Base-by-base conservation (phyloP, 2,113 vertebrate species). In the Sapajus apella region DNA sequence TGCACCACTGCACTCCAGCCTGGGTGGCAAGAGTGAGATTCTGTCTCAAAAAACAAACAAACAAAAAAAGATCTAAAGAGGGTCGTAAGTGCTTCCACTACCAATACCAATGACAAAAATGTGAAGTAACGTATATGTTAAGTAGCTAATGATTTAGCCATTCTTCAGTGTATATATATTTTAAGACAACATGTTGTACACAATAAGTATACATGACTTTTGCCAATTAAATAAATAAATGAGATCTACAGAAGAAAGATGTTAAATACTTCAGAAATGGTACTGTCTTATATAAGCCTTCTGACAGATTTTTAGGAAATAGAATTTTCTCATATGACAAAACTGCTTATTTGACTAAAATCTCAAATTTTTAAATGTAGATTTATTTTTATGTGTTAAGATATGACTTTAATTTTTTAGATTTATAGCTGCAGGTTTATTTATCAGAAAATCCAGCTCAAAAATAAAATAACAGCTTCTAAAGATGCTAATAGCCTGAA, bases 381-480 rank as follows among this genome's bases (percentile, higher is more conserved):
- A 12, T 85, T 90, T 72, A 32, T 37, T 75, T 70, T 43, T 32
- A 18, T 61, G 4, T 66, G 1, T 18, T 90, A 86, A 82, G 52
- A 72, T 25, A 43, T 20, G n/a, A 13, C 20, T 93, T 61, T 56
- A 89, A 40, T 70, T 50, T 4, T 89, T 97, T 70, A 8, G 2
- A 68, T n/a, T 86, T 88, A 90, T 37, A 70, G 32, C 58, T 56
- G 4, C 3, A 92, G 47, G 37, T 96, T 95, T 84, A 91, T 23
- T 32, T 58, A 45, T 55, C 35, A 80, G 75, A 91, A 98, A 80
- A 8, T 70, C 80, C 18, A 1, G 4, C 87, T 82, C 95, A 37
- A 68, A 97, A 18, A 14, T 81, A 25, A 96, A 95, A 68, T 25
- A 94, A 68, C 20, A 37, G 32, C n/a, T 80, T 73, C n/a, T 40